Percentiles rank a stretch among this genome's conserved stretches.
phyloP scores from a whole-genome alignment of 2,113 vertebrate species.

The Mirza zaza region DNA sequence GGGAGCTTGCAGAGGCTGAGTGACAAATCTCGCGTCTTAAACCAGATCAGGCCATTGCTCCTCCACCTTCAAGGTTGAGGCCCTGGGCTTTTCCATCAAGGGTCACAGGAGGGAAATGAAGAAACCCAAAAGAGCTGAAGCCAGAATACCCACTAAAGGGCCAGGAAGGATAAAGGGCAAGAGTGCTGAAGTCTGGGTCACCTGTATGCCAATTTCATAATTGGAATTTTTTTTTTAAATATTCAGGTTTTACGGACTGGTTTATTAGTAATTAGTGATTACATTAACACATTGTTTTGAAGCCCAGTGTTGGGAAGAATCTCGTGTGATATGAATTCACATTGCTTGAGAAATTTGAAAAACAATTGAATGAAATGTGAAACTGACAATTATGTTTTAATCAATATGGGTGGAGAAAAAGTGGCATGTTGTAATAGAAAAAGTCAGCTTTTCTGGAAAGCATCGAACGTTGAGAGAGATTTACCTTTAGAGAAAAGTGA shows the following conservation, averaged over 20 bases:
- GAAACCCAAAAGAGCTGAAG: not conserved
- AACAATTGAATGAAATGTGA: not conserved
- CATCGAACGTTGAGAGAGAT: not conserved
- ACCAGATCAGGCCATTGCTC: not conserved
- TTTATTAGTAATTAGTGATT: not conserved
- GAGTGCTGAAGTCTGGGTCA: not conserved
- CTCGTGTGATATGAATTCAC: not conserved
- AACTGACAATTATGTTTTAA: not conserved
- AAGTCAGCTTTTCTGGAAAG: not conserved
- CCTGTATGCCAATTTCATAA: not conserved
- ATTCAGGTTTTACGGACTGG: not conserved
- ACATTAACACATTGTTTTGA: not conserved
- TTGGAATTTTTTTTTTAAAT: not conserved
- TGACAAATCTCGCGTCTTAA: not conserved
- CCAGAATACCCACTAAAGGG: fast-evolving
- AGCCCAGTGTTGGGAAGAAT: not conserved
- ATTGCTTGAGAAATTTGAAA: not conserved
- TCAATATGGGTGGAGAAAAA: not conserved
- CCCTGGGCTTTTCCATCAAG: not conserved
- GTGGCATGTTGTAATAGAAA: not conserved
- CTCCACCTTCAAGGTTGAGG: not conserved
- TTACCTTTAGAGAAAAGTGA: not conserved
- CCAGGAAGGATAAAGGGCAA: not conserved
- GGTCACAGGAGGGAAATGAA: not conserved
- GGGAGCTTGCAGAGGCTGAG: not conserved